A percentile compares a stretch with the other conserved stretches of the same genome.
Evolutionary conservation across 2,888 invertebrate species (phyloP).

Genomic region (Chrysolina oricalcia): DNA sequence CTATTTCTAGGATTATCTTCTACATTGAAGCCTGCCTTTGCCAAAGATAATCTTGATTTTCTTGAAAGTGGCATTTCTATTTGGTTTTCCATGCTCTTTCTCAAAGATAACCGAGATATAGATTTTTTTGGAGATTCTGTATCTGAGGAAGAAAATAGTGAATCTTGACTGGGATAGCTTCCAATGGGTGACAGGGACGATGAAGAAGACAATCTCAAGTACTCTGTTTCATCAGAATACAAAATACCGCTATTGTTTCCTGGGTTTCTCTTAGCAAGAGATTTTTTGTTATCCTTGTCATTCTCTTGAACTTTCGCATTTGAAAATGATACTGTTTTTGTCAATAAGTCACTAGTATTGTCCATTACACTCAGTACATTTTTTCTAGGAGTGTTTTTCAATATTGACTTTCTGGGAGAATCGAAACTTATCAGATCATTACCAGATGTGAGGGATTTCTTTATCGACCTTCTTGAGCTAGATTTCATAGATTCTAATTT

Average conservation of each 20-base stretch:
- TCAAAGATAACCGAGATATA: constrained; percentile 15
- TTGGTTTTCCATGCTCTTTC: constrained; percentile 22
- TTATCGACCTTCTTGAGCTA: background rate
- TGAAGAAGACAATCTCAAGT: constrained; percentile 29
- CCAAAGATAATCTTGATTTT: constrained; percentile 7
- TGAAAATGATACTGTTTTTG: constrained; percentile 11
- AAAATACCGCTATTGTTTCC: constrained; percentile 18
- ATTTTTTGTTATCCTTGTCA: constrained; percentile 7
- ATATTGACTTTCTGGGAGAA: constrained; percentile 31
- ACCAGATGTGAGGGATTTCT: background rate
- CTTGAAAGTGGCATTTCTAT: constrained; percentile 1
- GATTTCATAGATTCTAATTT: constrained; percentile 12
- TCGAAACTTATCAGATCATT: constrained; percentile 1
- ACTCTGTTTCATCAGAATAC: constrained; percentile 26
- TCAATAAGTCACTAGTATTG: background rate
- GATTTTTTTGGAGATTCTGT: constrained; percentile 12
- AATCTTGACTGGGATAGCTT: background rate
- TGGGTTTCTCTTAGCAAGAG: constrained; percentile 1
- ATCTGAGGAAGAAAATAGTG: background rate
- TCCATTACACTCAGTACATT: background rate
- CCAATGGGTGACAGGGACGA: constrained; percentile 31
- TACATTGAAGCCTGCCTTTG: background rate
- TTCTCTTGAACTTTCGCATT: background rate
- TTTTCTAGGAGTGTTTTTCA: constrained; percentile 15
- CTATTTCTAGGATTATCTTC: background rate